A percentile compares a stretch with the other conserved stretches of the same genome.
phyloP scores from a whole-genome alignment of 2,113 vertebrate genomes.

The Hypanus sabinus region DNA sequence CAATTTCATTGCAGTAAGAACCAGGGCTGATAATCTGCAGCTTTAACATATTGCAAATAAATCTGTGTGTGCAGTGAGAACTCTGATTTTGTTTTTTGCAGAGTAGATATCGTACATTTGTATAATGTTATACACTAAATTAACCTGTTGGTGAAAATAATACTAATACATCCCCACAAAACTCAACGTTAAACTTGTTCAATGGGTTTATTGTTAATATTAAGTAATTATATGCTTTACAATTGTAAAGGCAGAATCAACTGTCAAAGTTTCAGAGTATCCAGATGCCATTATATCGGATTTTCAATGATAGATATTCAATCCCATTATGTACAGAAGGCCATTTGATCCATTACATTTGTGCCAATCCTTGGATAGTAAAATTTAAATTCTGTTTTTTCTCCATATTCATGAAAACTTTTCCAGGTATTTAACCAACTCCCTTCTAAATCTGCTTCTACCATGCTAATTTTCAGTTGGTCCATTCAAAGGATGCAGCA shows the following conservation, averaged over 20 bases:
- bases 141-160: not conserved
- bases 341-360: too few relatives aligned
- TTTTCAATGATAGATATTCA: not conserved
- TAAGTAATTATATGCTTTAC: not conserved
- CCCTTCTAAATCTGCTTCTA: not conserved
- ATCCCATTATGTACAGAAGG: not conserved
- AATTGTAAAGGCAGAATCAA: not conserved
- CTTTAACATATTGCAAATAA: slow-evolving; percentile 23
- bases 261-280: not conserved
- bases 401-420: not conserved
- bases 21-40: not conserved
- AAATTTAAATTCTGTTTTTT: not conserved
- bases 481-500: too few relatives aligned
- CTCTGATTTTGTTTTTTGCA: slow-evolving; percentile 15
- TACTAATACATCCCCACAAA: not conserved
- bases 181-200: not conserved
- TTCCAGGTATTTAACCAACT: not conserved
- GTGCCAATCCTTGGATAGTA: not conserved
- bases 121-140: too few relatives aligned
- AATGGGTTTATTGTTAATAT: not conserved
- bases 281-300: not conserved
- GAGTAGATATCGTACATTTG: not conserved
- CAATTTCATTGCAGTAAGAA: not conserved
- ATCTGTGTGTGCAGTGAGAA: not conserved
- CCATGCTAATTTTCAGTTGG: too few relatives aligned